These are phyloP conservation scores for Scrobipalpa costella DNA, from an alignment of 2,888 invertebrate genomes.

Conservation along the genomic window DNA sequence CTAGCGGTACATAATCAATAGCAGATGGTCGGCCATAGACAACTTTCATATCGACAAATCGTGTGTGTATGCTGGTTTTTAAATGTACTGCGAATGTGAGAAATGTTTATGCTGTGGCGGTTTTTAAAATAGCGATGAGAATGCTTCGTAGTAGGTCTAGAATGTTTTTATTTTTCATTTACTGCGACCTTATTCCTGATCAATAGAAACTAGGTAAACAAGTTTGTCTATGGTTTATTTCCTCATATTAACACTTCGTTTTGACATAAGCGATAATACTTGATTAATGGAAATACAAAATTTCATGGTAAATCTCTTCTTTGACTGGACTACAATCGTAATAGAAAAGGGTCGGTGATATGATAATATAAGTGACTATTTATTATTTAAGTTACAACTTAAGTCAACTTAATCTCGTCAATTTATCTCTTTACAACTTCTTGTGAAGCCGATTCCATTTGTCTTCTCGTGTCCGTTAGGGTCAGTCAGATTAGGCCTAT, in stretches of 20 bases:
- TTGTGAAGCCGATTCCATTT: slow-evolving; percentile 13
- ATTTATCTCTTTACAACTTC: slow-evolving; percentile 15
- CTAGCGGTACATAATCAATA: slow-evolving; percentile 36
- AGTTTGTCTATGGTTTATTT: too few species aligned
- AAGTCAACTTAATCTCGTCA: slow-evolving; percentile 10
- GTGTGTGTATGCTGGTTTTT: slow-evolving; percentile 38
- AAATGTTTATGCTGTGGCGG: slow-evolving; percentile 34
- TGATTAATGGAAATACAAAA: too few species aligned
- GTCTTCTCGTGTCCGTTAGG: slow-evolving; percentile 14
- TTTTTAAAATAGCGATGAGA: not conserved
- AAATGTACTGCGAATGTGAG: slow-evolving; percentile 34
- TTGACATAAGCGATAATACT: too few species aligned
- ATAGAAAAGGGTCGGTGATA: slow-evolving; percentile 31
- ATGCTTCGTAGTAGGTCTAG: too few species aligned
- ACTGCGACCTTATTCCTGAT: too few species aligned
- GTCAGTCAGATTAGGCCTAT: not conserved
- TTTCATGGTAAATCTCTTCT: not conserved
- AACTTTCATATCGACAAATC: slow-evolving; percentile 35
- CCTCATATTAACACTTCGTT: too few species aligned
- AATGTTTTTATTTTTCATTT: too few species aligned
- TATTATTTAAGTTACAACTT: slow-evolving; percentile 1
- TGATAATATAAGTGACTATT: slow-evolving; percentile 31
- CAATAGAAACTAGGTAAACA: too few species aligned
- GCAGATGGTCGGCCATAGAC: slow-evolving; percentile 30
- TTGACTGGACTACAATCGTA: not conserved